phyloP scores from a whole-genome alignment of 2,797 vertebrate species.

The Chloroceryle inda region DNA sequence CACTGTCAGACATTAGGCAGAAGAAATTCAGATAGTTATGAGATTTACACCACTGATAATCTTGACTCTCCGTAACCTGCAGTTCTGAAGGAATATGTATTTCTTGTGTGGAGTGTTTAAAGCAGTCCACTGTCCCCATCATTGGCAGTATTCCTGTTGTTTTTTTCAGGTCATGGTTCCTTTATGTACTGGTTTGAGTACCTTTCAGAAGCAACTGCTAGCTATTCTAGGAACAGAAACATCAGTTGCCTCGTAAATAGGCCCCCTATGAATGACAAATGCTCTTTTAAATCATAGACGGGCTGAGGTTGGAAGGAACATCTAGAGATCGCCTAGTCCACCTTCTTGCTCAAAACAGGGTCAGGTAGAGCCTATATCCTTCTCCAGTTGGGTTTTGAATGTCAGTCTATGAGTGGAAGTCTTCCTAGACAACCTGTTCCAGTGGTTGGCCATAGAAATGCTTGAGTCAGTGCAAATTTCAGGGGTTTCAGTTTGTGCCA shows the following conservation, averaged over 20 bases:
- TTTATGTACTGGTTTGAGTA: not conserved
- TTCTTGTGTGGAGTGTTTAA: not conserved
- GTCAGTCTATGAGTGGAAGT: not conserved
- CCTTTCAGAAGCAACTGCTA: not conserved
- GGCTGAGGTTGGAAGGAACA: not conserved
- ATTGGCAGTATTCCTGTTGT: not conserved
- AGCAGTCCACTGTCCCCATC: not conserved
- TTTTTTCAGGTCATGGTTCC: not conserved
- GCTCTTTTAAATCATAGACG: not conserved
- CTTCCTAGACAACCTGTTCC: not conserved
- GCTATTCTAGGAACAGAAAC: not conserved
- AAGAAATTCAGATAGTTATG: not conserved
- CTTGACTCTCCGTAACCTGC: not conserved
- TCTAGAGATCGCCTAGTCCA: not conserved
- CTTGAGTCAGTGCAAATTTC: not conserved
- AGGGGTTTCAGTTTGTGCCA: not conserved
- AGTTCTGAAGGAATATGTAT: not conserved
- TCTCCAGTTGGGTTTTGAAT: not conserved
- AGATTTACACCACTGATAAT: not conserved
- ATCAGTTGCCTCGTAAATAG: not conserved
- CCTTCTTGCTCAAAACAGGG: not conserved
- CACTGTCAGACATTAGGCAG: not conserved
- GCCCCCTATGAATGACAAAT: not conserved
- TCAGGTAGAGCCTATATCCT: not conserved
- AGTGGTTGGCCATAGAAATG: not conserved